phyloP scores from a whole-genome alignment of 2,888 invertebrate species.

The Nomada fucata region DNA sequence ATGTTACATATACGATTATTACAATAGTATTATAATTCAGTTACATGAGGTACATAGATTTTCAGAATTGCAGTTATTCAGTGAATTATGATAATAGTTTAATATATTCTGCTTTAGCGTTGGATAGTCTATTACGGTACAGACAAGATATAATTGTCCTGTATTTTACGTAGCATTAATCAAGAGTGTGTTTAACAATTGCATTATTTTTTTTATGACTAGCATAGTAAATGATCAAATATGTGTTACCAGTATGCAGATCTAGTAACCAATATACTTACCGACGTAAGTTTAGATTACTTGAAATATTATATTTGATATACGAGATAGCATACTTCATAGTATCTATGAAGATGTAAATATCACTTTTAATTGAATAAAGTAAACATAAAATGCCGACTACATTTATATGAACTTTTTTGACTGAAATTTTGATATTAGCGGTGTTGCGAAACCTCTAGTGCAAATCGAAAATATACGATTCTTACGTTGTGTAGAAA shows the following conservation, averaged over 20 bases:
- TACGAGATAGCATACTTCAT: slow-evolving; percentile 62
- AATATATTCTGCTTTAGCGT: slow-evolving; percentile 23
- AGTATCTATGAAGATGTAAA: slow-evolving; percentile 73
- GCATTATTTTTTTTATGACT: slow-evolving; percentile 35
- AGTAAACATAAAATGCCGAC: slow-evolving; percentile 46
- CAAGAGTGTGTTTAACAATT: slow-evolving; percentile 31
- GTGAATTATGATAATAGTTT: slow-evolving; percentile 28
- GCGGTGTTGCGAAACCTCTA: slow-evolving; percentile 25
- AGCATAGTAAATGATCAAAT: slow-evolving; percentile 33
- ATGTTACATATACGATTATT: slow-evolving; percentile 15
- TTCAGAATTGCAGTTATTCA: slow-evolving; percentile 33
- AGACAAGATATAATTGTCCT: neutral
- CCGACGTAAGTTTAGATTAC: slow-evolving; percentile 61
- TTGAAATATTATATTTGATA: slow-evolving; percentile 61
- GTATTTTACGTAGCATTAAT: slow-evolving; percentile 55
- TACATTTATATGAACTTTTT: slow-evolving; percentile 59
- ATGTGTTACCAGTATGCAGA: slow-evolving; percentile 51
- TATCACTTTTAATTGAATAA: slow-evolving; percentile 70
- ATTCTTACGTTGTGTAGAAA: slow-evolving; percentile 7
- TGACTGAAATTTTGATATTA: slow-evolving; percentile 45
- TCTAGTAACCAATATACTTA: slow-evolving; percentile 37
- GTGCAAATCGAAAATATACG: slow-evolving; percentile 3
- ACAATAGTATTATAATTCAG: slow-evolving; percentile 16
- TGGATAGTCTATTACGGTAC: neutral
- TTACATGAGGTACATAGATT: neutral